These are phyloP conservation scores for Suncus etruscus DNA, from an alignment of 2,113 vertebrate species.

Conservation along the genomic window DNA sequence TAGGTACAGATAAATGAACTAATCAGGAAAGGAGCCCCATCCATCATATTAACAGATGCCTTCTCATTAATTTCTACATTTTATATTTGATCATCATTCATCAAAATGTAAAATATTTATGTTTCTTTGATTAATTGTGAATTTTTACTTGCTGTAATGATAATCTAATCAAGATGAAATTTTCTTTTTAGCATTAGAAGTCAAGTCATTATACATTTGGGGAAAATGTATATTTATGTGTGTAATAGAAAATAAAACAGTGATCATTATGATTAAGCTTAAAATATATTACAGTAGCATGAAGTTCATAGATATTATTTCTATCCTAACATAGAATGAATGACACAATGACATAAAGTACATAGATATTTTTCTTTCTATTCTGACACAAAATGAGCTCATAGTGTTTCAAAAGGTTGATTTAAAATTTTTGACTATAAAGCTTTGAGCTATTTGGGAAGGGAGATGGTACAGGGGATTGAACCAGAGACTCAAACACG, in stretches of 20 bases:
- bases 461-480: not conserved
- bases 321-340: no score
- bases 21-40: not conserved
- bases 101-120: constrained; percentile 74
- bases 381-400: not conserved
- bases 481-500: not conserved
- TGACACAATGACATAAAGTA: no score
- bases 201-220: constrained; percentile 8
- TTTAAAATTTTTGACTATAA: no score
- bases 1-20: constrained; percentile 33
- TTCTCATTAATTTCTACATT: constrained; percentile 52
- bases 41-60: constrained; percentile 37
- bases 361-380: no score
- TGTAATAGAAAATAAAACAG: not conserved
- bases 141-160: constrained; percentile 26
- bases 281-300: no score
- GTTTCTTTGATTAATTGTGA: constrained; percentile 59
- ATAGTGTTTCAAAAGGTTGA: not conserved
- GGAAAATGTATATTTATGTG: not conserved
- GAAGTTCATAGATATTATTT: no score
- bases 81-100: constrained; percentile 55
- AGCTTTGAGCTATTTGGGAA: no score
- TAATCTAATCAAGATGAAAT: constrained; percentile 41
- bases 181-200: constrained; percentile 1
- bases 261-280: not conserved